Conservation (phyloP, 64 coral and sea anemone genomes). For the Montipora sp. region DNA sequence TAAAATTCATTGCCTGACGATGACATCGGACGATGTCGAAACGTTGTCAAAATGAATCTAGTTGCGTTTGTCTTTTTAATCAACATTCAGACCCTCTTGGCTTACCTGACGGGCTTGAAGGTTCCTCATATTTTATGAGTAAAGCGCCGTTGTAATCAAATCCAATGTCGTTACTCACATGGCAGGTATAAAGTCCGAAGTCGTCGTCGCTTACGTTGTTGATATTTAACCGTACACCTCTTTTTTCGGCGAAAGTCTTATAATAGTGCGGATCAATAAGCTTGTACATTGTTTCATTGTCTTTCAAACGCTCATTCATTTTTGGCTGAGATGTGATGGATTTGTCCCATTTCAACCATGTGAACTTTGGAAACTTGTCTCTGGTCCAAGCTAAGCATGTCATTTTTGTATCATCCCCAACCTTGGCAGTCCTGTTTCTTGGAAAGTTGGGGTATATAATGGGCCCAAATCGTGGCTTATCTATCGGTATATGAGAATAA, state of each 20-base stretch:
- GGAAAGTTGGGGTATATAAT: constrained; percentile 76
- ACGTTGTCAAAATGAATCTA: no score
- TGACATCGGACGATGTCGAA: no score
- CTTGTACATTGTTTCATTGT: constrained; percentile 26
- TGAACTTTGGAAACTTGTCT: constrained; percentile 84
- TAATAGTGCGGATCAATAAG: constrained; percentile 73
- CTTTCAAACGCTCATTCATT: background rate
- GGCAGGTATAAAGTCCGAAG: constrained; percentile 88
- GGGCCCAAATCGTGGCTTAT: constrained; percentile 67
- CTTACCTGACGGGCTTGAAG: constrained; percentile 40
- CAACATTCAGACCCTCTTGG: background rate
- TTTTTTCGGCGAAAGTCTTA: constrained; percentile 20
- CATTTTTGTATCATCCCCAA: constrained; percentile 78
- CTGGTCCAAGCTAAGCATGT: constrained; percentile 75
- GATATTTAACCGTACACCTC: constrained; percentile 57
- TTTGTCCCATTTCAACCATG: constrained; percentile 89
- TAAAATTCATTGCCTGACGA: no score
- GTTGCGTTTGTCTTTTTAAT: no score
- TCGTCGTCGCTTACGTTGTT: constrained; percentile 81
- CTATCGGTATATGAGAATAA: constrained; percentile 18
- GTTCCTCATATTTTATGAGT: constrained; percentile 56
- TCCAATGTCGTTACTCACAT: constrained; percentile 88
- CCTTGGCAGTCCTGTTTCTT: constrained; percentile 58
- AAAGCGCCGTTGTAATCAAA: constrained; percentile 71
- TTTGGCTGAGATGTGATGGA: constrained; percentile 55